Conservation (phyloP, 2,113 vertebrate genomes). For the Scytalopus superciliaris region DNA sequence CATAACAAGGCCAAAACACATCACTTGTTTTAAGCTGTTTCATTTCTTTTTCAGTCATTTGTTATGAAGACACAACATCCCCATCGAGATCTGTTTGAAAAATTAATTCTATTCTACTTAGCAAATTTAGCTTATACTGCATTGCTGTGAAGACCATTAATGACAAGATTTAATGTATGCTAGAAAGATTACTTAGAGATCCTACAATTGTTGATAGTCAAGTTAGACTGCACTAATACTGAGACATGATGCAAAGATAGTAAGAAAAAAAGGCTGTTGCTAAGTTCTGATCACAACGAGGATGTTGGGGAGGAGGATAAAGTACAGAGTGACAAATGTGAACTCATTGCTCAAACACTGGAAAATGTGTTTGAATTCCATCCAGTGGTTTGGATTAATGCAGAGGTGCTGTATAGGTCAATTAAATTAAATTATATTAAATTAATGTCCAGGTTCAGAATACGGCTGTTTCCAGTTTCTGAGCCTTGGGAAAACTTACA, state of each 20-base stretch:
- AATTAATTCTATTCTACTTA: slow-evolving; percentile 19
- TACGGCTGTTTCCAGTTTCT: background rate
- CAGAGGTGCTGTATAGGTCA: background rate
- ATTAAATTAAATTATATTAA: background rate
- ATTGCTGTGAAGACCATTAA: slow-evolving; percentile 1
- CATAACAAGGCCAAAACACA: background rate
- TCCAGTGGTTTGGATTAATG: background rate
- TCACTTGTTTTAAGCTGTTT: slow-evolving; percentile 2
- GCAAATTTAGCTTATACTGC: background rate
- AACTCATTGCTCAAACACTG: background rate
- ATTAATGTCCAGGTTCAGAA: background rate
- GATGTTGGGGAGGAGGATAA: background rate
- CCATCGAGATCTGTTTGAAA: slow-evolving; percentile 26
- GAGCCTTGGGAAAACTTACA: background rate
- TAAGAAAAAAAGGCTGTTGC: background rate
- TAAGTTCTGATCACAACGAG: background rate
- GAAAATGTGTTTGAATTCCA: background rate
- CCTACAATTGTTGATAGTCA: slow-evolving; percentile 1
- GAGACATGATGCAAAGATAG: background rate
- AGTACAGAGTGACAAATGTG: background rate
- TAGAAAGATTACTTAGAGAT: slow-evolving; percentile 20
- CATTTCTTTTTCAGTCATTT: slow-evolving; percentile 25
- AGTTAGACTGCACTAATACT: background rate
- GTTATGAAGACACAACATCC: background rate
- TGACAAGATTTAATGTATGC: slow-evolving; percentile 26